Percentiles rank a stretch among this genome's conserved stretches.
phyloP scores from a whole-genome alignment of 2,113 vertebrate species.

The Oncorhynchus kisutch region DNA sequence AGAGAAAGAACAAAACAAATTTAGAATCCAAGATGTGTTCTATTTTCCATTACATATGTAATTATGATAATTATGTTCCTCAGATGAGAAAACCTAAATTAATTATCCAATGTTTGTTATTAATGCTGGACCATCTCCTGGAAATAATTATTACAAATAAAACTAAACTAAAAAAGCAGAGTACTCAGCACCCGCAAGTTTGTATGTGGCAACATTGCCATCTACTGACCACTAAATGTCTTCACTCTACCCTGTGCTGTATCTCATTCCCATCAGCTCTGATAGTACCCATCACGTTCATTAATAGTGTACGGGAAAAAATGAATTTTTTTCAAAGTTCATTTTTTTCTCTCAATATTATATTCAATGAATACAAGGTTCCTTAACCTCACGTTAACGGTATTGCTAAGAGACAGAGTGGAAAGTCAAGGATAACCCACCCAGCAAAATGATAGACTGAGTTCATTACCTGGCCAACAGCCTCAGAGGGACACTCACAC shows the following conservation, averaged over 20 bases:
- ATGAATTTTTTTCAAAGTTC: accelerated
- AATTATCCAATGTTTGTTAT: slow-evolving; percentile 56
- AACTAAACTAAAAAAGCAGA: neutral
- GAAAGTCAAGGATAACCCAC: slow-evolving; percentile 30
- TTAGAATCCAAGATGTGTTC: slow-evolving; percentile 37
- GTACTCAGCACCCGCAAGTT: neutral
- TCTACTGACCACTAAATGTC: slow-evolving; percentile 54
- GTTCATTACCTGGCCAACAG: slow-evolving; percentile 20
- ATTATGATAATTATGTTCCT: slow-evolving; percentile 48
- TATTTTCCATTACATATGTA: slow-evolving; percentile 41
- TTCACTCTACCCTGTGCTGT: neutral
- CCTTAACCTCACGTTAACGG: no score
- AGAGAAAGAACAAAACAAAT: slow-evolving; percentile 12
- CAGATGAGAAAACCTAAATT: slow-evolving; percentile 51
- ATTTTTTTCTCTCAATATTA: no score
- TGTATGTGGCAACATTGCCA: slow-evolving; percentile 64
- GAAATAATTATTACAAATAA: slow-evolving; percentile 47
- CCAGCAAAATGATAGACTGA: slow-evolving; percentile 16
- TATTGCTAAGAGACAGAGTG: neutral
- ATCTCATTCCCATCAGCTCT: no score
- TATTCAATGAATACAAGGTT: no score
- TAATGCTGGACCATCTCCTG: slow-evolving; percentile 64
- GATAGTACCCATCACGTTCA: no score
- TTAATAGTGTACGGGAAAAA: no score
- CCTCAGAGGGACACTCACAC: slow-evolving; percentile 43